Evolutionary conservation across 2,888 invertebrate genomes (phyloP).

Genomic region (Matsumyia berberina): DNA sequence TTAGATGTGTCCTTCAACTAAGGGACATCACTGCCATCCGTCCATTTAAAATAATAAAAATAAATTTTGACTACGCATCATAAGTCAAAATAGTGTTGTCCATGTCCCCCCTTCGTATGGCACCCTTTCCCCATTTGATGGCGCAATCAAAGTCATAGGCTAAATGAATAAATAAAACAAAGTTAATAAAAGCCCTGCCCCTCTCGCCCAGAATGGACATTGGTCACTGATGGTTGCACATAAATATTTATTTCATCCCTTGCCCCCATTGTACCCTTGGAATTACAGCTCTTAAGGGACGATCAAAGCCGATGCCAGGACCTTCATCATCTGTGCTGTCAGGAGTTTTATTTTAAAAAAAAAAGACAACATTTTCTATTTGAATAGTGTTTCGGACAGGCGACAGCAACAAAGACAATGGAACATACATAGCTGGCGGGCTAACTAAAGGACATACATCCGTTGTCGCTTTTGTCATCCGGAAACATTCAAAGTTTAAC

Average conservation of each 20-base stretch:
- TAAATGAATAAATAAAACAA: conserved; percentile 65
- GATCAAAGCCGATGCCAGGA: conserved; percentile 22
- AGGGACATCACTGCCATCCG: not conserved
- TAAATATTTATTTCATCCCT: conserved; percentile 57
- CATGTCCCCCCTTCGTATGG: not conserved
- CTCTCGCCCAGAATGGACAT: conserved; percentile 30
- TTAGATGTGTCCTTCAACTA: not conserved
- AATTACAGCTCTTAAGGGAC: conserved; percentile 15
- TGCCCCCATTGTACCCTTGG: conserved; percentile 1
- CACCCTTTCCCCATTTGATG: not conserved
- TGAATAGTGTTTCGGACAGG: conserved; percentile 48
- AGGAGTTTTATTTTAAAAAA: conserved; percentile 5
- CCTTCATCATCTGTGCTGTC: conserved; percentile 43
- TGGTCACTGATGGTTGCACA: conserved; percentile 64
- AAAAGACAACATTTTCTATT: conserved; percentile 41
- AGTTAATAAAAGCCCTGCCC: conserved; percentile 49
- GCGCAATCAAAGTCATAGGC: conserved; percentile 46
- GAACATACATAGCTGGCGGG: conserved; percentile 12
- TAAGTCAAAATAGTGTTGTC: conserved; percentile 24
- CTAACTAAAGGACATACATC: conserved; percentile 47
- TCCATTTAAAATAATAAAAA: conserved; percentile 30
- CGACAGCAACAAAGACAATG: not conserved
- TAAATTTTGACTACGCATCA: conserved; percentile 46
- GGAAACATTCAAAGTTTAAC: conserved; percentile 56
- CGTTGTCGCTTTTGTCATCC: conserved; percentile 59